These are phyloP conservation scores for Oreochromis aureus DNA, from an alignment of 2,113 vertebrate species.

Conservation along the genomic window DNA sequence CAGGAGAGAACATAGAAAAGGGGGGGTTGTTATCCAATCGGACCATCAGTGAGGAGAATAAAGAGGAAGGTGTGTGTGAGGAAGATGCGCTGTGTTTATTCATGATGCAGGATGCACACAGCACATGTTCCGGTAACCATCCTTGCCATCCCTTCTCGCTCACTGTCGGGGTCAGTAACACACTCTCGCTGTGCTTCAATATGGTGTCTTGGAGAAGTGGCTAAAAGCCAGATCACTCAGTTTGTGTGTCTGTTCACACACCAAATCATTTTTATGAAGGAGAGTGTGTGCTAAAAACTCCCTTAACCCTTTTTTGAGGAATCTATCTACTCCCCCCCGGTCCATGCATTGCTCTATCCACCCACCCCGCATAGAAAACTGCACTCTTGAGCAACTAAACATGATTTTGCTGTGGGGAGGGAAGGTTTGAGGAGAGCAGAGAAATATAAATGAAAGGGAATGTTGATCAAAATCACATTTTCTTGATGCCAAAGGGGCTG, in stretches of 20 bases:
- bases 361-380: not conserved
- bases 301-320: not conserved
- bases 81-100: constrained; percentile 23
- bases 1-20: not conserved
- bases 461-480: constrained; percentile 30
- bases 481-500: not conserved
- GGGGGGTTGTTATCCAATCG: not conserved
- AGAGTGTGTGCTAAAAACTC: not conserved
- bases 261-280: not conserved
- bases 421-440: not conserved
- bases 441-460: constrained; percentile 2
- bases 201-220: constrained; percentile 38
- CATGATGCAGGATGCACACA: not conserved
- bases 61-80: not conserved
- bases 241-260: not conserved
- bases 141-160: constrained; percentile 13
- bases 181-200: constrained; percentile 65
- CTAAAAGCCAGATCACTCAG: not conserved
- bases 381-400: not conserved
- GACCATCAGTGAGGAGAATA: not conserved
- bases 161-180: constrained; percentile 21
- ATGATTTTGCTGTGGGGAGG: not conserved
- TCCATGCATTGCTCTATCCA: not conserved
- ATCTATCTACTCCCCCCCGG: not conserved
- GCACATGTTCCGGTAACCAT: constrained; percentile 16